Evolutionary conservation across 2,888 invertebrate genomes (phyloP).

Genomic region (Sympetrum striolatum): DNA sequence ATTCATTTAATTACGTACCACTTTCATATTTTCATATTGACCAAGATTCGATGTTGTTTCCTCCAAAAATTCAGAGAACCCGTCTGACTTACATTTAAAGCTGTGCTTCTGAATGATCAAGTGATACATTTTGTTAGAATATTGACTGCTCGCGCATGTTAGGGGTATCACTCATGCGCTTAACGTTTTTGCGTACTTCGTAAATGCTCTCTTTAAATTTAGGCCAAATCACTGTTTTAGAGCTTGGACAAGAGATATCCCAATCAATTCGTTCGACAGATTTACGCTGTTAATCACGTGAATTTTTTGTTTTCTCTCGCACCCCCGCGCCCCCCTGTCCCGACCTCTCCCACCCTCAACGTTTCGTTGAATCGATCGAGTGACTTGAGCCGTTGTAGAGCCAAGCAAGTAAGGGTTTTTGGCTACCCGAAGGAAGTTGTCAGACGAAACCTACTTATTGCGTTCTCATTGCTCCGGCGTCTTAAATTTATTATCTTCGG

Average conservation of each 20-base stretch:
- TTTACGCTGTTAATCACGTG: not conserved
- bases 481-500: not conserved
- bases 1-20: not conserved
- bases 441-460: not conserved
- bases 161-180: too few relatives aligned
- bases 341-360: conserved; percentile 11
- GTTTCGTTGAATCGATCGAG: conserved; percentile 32
- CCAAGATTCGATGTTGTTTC: too few relatives aligned
- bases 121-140: too few relatives aligned
- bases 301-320: not conserved
- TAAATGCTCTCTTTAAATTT: too few relatives aligned
- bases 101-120: too few relatives aligned
- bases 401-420: not conserved
- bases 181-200: too few relatives aligned
- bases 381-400: conserved; percentile 12
- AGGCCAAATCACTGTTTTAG: too few relatives aligned
- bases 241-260: too few relatives aligned
- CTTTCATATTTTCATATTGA: not conserved
- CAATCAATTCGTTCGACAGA: too few relatives aligned
- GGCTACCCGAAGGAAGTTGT: not conserved
- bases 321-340: not conserved
- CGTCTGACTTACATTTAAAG: too few relatives aligned
- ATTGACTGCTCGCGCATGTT: too few relatives aligned
- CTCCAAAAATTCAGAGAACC: too few relatives aligned
- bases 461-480: not conserved